Conservation (phyloP, 2,888 invertebrate genomes). For the Ypsolopha sequella region DNA sequence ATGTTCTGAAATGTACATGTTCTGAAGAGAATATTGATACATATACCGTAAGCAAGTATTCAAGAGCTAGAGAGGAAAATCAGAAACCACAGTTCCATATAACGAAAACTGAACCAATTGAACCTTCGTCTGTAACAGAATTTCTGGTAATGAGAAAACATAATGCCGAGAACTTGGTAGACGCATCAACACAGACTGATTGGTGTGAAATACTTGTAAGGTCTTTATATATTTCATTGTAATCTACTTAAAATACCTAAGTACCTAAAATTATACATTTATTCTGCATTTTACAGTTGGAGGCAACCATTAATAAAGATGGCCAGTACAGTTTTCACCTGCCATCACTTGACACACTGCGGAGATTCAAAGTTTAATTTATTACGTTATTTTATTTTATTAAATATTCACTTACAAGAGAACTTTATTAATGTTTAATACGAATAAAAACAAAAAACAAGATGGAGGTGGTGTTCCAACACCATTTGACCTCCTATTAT, state of each 20-base stretch:
- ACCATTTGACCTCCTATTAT: constrained; percentile 1
- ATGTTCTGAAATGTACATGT: no score
- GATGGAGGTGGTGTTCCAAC: constrained; percentile 5
- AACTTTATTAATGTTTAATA: no score
- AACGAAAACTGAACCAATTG: neutral
- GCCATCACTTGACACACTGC: constrained; percentile 34
- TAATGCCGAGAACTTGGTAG: constrained; percentile 1
- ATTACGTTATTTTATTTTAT: neutral
- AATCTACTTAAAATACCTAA: neutral
- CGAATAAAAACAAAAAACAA: neutral
- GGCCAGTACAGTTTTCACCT: constrained; percentile 43
- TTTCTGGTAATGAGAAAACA: neutral
- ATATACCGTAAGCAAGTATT: no score
- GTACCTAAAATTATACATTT: constrained; percentile 1
- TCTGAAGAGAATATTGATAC: no score
- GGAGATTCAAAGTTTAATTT: constrained; percentile 20
- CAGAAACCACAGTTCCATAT: constrained; percentile 3
- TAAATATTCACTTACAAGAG: no score
- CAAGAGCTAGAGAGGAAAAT: neutral
- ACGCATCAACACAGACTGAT: constrained; percentile 34
- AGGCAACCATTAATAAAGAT: constrained; percentile 32
- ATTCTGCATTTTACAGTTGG: constrained; percentile 32
- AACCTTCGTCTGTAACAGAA: neutral
- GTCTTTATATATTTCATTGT: constrained; percentile 2
- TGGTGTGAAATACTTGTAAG: constrained; percentile 37